Conservation (phyloP, 2,888 invertebrate genomes). For the Chelonus formosanus region DNA sequence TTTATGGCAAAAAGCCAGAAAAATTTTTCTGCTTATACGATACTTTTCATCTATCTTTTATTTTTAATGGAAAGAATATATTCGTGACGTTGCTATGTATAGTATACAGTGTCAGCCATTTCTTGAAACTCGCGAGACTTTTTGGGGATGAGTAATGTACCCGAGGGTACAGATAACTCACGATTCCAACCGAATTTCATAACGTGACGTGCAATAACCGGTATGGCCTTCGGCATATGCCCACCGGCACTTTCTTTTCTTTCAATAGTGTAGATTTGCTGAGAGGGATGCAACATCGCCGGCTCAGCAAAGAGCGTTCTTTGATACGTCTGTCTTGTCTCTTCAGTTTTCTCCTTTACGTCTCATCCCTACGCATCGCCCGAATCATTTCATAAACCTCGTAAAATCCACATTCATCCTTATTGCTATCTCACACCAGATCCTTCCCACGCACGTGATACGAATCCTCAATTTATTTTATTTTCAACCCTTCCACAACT, state of each 20-base stretch:
- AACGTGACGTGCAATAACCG: conserved; percentile 46
- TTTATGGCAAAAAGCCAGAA: conserved; percentile 9
- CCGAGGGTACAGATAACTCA: conserved; percentile 31
- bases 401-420: conserved; percentile 47
- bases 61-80: conserved; percentile 29
- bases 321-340: conserved; percentile 47
- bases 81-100: conserved; percentile 20
- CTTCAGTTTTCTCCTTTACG: conserved; percentile 36
- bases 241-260: conserved; percentile 15
- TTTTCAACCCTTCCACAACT: conserved; percentile 53
- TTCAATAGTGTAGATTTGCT: background rate
- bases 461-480: conserved; percentile 56
- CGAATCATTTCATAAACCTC: conserved; percentile 38
- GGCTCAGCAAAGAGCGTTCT: conserved; percentile 47
- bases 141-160: conserved; percentile 22
- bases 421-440: conserved; percentile 35
- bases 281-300: conserved; percentile 37
- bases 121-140: conserved; percentile 2
- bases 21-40: conserved; percentile 27
- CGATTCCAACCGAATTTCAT: conserved; percentile 44
- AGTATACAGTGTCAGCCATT: conserved; percentile 29
- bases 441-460: conserved; percentile 51
- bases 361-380: conserved; percentile 16
- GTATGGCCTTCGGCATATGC: conserved; percentile 16
- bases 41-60: conserved; percentile 30